Percentiles rank a stretch among this genome's conserved stretches.
phyloP scores from a whole-genome alignment of 2,113 vertebrate species.

The Grantiella picta region DNA sequence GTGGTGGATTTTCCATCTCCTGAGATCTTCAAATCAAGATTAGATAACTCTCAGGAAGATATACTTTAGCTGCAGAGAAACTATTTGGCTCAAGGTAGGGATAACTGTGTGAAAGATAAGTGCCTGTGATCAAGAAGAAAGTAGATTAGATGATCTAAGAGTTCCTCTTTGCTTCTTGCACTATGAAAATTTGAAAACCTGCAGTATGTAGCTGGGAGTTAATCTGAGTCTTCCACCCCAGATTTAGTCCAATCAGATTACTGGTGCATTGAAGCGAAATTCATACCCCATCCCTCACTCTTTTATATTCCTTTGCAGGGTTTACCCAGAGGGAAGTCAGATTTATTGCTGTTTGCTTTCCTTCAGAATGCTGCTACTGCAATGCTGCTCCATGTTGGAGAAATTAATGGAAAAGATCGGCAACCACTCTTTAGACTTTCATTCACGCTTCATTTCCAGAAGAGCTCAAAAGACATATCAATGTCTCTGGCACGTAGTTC shows the following conservation, averaged over 20 bases:
- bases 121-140: constrained; percentile 39
- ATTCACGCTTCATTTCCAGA: neutral
- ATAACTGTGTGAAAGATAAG: constrained; percentile 44
- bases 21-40: constrained; percentile 63
- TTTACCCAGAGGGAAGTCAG: neutral
- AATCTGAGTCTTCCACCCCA: constrained; percentile 19
- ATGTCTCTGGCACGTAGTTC: neutral
- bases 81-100: constrained; percentile 34
- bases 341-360: neutral
- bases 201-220: neutral
- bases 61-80: constrained; percentile 38
- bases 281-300: neutral
- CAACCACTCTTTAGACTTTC: neutral
- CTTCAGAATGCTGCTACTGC: neutral
- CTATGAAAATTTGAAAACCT: constrained; percentile 1
- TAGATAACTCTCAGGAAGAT: constrained; percentile 42
- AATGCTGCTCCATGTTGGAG: neutral
- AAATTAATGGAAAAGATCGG: neutral
- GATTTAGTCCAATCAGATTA: constrained; percentile 19
- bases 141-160: constrained; percentile 46
- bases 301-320: neutral
- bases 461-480: neutral
- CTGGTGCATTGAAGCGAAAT: neutral
- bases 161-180: neutral
- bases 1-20: constrained; percentile 55